phyloP scores from a whole-genome alignment of 1,140 invertebrate species.

The Hyposmocoma kahamanoa region DNA sequence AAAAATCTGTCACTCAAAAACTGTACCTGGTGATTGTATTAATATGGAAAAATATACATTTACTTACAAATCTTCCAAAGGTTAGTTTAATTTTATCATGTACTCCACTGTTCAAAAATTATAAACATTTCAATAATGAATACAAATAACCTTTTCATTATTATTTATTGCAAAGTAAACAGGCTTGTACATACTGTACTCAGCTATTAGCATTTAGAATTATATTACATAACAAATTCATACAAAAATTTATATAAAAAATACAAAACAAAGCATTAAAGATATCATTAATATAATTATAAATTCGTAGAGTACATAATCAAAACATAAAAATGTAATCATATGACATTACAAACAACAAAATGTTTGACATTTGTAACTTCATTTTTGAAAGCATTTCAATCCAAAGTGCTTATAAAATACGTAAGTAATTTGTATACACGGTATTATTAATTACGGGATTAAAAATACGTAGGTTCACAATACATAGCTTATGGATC shows the following conservation, averaged over 20 bases:
- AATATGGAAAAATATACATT: constrained; percentile 66
- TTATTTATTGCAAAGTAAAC: constrained; percentile 63
- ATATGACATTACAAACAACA: constrained; percentile 11
- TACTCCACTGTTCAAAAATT: constrained; percentile 20
- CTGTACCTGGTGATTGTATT: constrained; percentile 71
- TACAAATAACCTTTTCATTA: constrained; percentile 24
- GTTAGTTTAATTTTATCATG: constrained; percentile 24
- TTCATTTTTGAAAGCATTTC: constrained; percentile 20
- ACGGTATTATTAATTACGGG: constrained; percentile 6
- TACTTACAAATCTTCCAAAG: constrained; percentile 69
- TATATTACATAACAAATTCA: constrained; percentile 14
- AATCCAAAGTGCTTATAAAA: constrained; percentile 11
- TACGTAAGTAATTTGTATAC: constrained; percentile 16
- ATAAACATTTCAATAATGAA: constrained; percentile 30
- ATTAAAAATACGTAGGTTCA: constrained; percentile 13
- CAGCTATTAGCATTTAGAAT: constrained; percentile 14
- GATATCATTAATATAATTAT: not conserved
- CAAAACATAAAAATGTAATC: constrained; percentile 1
- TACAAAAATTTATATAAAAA: constrained; percentile 18
- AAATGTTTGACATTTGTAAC: constrained; percentile 47
- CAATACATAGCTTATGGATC: constrained; percentile 17
- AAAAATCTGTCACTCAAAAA: constrained; percentile 61
- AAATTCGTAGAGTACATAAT: not conserved
- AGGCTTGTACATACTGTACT: constrained; percentile 36
- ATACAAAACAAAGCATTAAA: constrained; percentile 9